Percentiles rank a stretch among this genome's conserved stretches.
These are phyloP conservation scores for Chrysaora quinquecirrha DNA, from an alignment of 30 jellyfish, hydroid and myxozoan genomes.

Conservation along the genomic window DNA sequence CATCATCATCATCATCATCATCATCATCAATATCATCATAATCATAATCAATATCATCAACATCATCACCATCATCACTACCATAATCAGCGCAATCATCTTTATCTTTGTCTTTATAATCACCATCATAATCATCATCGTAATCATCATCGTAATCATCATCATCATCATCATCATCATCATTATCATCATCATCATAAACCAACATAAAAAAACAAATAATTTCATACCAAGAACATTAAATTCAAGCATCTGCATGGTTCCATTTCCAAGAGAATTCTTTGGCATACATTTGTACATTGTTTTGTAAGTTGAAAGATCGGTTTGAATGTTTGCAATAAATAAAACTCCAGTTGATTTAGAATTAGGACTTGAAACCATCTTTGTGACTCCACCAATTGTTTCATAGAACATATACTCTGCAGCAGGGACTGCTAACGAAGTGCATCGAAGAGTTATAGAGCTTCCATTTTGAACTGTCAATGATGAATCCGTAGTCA, in stretches of 20 bases:
- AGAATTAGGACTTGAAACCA: not conserved
- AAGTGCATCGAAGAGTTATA: not conserved
- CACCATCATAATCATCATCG: not conserved
- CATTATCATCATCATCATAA: not conserved
- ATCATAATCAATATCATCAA: not conserved
- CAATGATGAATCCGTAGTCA: not conserved
- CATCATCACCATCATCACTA: not conserved
- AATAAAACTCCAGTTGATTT: not conserved
- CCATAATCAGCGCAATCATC: no score
- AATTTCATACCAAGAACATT: conserved; percentile 28
- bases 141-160: not conserved
- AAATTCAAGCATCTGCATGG: not conserved
- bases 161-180: not conserved
- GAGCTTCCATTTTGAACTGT: not conserved
- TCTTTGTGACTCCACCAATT: not conserved
- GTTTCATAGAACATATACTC: not conserved
- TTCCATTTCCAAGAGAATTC: conserved; percentile 18
- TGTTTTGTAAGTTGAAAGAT: conserved; percentile 1
- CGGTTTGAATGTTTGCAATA: not conserved
- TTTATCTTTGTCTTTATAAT: no score
- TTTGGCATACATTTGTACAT: conserved; percentile 9
- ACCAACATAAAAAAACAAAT: no score
- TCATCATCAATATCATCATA: not conserved
- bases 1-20: not conserved
- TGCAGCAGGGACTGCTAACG: conserved; percentile 1